Evolutionary conservation across 2,113 vertebrate genomes (phyloP).

Genomic region (Ammodytes dubius): DNA sequence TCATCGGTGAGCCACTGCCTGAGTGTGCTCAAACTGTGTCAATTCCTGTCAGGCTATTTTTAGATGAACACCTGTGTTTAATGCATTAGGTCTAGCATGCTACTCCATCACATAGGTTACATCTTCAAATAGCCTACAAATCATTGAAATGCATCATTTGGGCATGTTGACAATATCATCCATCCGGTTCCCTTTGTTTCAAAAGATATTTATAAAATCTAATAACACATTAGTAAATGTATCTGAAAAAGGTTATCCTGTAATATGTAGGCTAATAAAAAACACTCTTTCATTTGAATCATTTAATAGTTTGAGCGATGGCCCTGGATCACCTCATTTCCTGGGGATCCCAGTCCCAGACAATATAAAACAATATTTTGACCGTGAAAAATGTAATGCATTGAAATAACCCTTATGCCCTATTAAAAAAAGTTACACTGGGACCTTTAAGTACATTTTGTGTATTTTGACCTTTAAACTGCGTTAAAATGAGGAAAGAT

Average conservation of each 20-base stretch:
- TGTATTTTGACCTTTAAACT: too few species aligned
- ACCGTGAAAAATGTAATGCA: too few species aligned
- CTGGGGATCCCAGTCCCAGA: too few species aligned
- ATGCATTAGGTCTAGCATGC: not conserved
- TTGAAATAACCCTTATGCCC: too few species aligned
- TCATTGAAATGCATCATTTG: not conserved
- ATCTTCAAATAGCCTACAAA: not conserved
- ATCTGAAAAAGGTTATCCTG: not conserved
- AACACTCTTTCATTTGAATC: not conserved
- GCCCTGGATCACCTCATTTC: not conserved
- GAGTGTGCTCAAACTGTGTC: not conserved
- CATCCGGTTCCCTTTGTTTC: not conserved
- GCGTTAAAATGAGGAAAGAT: too few species aligned
- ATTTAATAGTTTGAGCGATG: not conserved
- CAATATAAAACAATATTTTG: too few species aligned
- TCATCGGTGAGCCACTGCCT: not conserved
- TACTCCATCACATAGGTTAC: not conserved
- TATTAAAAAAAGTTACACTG: too few species aligned
- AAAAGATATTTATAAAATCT: not conserved
- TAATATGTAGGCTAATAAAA: not conserved
- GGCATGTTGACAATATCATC: not conserved
- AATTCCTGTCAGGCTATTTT: not conserved
- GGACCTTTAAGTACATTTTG: too few species aligned
- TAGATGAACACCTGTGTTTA: not conserved
- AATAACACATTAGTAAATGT: not conserved